Percentiles rank a stretch among this genome's conserved stretches.
Evolutionary conservation across 2,888 invertebrate genomes (phyloP).

Genomic region (Phaonia tiefii): DNA sequence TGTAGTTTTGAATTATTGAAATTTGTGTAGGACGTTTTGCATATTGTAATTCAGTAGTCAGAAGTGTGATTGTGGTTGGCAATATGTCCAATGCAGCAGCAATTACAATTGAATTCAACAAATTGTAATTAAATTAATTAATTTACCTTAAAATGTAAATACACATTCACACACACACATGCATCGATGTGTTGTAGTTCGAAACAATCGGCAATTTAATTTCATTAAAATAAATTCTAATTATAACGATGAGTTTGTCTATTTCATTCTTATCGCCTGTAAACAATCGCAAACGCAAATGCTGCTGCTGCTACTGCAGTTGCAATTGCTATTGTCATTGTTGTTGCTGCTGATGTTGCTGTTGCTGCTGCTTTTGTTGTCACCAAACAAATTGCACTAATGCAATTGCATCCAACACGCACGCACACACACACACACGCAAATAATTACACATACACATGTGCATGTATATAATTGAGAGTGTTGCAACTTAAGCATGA

Average conservation of each 20-base stretch:
- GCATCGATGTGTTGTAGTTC: constrained; percentile 30
- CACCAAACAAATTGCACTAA: constrained; percentile 66
- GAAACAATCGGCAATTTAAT: constrained; percentile 74
- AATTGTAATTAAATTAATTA: constrained; percentile 69
- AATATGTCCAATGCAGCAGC: constrained; percentile 48
- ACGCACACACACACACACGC: constrained; percentile 6
- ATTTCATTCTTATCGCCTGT: constrained; percentile 70
- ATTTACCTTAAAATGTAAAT: constrained; percentile 39
- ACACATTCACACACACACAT: constrained; percentile 2
- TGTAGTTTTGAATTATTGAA: constrained; percentile 27
- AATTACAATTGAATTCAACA: constrained; percentile 65
- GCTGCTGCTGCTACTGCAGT: constrained; percentile 29
- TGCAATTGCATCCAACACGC: constrained; percentile 34
- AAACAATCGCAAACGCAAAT: constrained; percentile 70
- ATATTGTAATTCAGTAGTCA: constrained; percentile 34
- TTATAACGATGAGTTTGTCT: constrained; percentile 74
- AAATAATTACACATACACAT: not conserved
- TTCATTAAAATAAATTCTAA: constrained; percentile 76
- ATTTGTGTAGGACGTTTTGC: constrained; percentile 26
- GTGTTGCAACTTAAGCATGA: not conserved
- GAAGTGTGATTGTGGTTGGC: too few species aligned
- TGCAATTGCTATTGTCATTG: constrained; percentile 31
- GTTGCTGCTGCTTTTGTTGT: constrained; percentile 60
- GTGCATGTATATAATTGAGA: constrained; percentile 10
- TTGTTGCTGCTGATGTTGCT: constrained; percentile 44